These are phyloP conservation scores for Diglossa cyanea DNA, from an alignment of 2,797 vertebrate genomes.

Conservation along the genomic window DNA sequence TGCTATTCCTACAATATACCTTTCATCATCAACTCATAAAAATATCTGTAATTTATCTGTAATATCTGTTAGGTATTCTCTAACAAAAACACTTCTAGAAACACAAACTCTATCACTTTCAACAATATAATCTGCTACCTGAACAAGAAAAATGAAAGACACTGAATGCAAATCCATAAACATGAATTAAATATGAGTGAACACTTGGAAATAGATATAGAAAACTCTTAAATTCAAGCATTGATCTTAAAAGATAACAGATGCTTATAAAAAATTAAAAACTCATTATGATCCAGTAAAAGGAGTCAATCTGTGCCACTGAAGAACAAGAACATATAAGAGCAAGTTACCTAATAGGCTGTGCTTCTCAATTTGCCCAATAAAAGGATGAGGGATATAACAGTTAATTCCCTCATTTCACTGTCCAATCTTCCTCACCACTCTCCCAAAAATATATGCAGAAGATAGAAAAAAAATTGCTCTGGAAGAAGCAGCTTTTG, in stretches of 20 bases:
- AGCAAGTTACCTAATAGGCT: neutral
- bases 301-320: neutral
- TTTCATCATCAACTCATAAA: neutral
- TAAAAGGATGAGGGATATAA: neutral
- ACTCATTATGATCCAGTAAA: neutral
- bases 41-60: neutral
- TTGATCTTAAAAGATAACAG: neutral
- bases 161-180: neutral
- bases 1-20: neutral
- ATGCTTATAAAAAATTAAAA: neutral
- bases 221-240: neutral
- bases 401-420: neutral
- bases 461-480: neutral
- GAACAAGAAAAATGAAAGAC: neutral
- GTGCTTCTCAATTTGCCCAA: neutral
- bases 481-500: neutral
- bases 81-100: neutral
- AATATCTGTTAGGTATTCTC: neutral
- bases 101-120: neutral
- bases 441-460: neutral
- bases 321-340: neutral
- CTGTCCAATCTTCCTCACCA: neutral
- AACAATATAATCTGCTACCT: neutral
- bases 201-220: neutral
- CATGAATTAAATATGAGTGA: neutral